Conservation (phyloP, 2,113 vertebrate species). For the Ammodytes dubius region DNA sequence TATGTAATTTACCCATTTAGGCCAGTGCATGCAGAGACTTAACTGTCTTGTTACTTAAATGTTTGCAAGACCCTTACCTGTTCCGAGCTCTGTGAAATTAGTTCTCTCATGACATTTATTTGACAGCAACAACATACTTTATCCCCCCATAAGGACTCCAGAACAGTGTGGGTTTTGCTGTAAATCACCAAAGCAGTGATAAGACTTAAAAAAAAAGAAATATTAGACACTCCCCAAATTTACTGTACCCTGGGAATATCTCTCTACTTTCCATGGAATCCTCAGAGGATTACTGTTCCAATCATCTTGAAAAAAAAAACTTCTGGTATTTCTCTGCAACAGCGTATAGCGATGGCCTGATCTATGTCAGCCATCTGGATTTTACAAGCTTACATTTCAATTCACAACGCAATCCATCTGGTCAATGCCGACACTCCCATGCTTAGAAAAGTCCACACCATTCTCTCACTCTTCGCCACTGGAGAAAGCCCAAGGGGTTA, state of each 20-base stretch:
- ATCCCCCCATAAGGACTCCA: not conserved
- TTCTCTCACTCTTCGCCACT: constrained; percentile 20
- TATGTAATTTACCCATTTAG: not conserved
- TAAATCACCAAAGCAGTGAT: constrained; percentile 62
- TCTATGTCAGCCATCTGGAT: constrained; percentile 51
- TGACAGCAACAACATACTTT: constrained; percentile 36
- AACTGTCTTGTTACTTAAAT: constrained; percentile 21
- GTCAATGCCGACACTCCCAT: constrained; percentile 42
- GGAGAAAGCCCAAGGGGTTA: not conserved
- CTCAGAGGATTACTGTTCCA: constrained; percentile 47
- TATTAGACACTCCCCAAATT: constrained; percentile 51
- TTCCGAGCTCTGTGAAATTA: constrained; percentile 18
- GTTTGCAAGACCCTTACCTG: constrained; percentile 17
- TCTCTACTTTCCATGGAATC: constrained; percentile 69
- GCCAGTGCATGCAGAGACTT: not conserved
- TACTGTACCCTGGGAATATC: constrained; percentile 64
- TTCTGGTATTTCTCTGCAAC: constrained; percentile 50
- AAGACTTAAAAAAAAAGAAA: constrained; percentile 15
- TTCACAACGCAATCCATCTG: constrained; percentile 35
- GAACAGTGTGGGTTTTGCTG: constrained; percentile 48
- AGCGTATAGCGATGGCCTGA: constrained; percentile 34
- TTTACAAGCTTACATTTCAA: constrained; percentile 62
- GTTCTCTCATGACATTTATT: constrained; percentile 13
- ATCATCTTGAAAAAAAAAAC: constrained; percentile 49
- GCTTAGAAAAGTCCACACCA: constrained; percentile 28